Base-by-base conservation (phyloP, 1,140 invertebrate genomes). In the Phocides pigmalion region DNA sequence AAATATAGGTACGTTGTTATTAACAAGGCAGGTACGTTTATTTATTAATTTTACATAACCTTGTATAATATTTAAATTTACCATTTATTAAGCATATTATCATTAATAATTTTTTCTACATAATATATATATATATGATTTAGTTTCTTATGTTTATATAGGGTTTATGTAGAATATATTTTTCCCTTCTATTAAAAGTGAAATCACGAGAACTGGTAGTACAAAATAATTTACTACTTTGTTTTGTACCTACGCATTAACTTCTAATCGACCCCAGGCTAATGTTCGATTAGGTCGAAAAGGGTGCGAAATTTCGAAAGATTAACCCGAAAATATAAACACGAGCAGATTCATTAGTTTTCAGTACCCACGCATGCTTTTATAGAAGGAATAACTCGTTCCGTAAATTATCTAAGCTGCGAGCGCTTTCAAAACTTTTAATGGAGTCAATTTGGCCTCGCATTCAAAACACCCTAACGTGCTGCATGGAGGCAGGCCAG, bases 371-470 rank as follows among this genome's bases (percentile, higher is more conserved):
- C 76, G 67, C 70, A 64, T 63, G 65, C 67, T 70, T 69, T 72
- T 68, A 69, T 71, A 69, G 68, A 70, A 67, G 72, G 78, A 76
- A 81, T 81, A 87, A 87, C 84, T 87, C 83, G 74, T 74, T 66
- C 81, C 72, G 79, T 84, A 86, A 90, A 88, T 90, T 88, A 88
- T 90, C 85, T 88, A 86, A 86, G 84, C 85, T 83, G 80, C 77
- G 82, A 88, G 76, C 79, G 83, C 85, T 87, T 90, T 86, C 84
- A 84, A 81, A 90, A 89, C 81, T 89, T 90, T 89, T 89, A 90
- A 90, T 89, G 85, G 85, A 90, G 84, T 85, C 85, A 90, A 86
- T 90, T 89, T 86, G 79, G 84, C 76, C 67, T 74, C 77, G 80
- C 79, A 89, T 89, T 89, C 83, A 86, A 87, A 87, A 87, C 82